Percentiles rank a stretch among this genome's conserved stretches.
phyloP scores from a whole-genome alignment of 2,888 invertebrate species.

The Desoria tigrina region DNA sequence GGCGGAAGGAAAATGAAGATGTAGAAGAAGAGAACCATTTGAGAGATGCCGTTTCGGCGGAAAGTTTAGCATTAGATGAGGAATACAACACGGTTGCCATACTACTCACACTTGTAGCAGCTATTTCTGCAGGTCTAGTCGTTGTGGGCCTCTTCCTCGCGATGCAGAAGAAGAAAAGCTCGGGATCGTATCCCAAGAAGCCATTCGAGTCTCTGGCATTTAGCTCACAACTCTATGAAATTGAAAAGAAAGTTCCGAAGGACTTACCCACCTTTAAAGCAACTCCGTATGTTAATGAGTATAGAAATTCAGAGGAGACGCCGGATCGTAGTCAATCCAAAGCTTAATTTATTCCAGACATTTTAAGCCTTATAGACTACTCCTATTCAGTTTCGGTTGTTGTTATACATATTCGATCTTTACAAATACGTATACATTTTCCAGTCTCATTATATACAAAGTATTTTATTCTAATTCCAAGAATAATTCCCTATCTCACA shows the following conservation, averaged over 20 bases:
- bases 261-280: constrained; percentile 31
- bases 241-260: constrained; percentile 41
- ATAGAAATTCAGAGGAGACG: not conserved
- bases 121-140: constrained; percentile 46
- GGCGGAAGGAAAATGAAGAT: constrained; percentile 21
- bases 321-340: not conserved
- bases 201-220: constrained; percentile 48
- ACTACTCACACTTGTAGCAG: constrained; percentile 48
- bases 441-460: too few species aligned
- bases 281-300: constrained; percentile 19
- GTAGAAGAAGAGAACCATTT: not conserved
- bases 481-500: too few species aligned
- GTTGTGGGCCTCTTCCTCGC: constrained; percentile 51
- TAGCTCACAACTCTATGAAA: constrained; percentile 47
- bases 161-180: constrained; percentile 52
- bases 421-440: too few species aligned
- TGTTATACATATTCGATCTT: too few species aligned
- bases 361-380: too few species aligned
- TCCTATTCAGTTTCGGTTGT: too few species aligned
- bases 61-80: constrained; percentile 36
- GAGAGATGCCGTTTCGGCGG: constrained; percentile 40
- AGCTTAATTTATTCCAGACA: not conserved
- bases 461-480: too few species aligned
- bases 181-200: constrained; percentile 51
- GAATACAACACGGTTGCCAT: constrained; percentile 47